Evolutionary conservation across 2,888 invertebrate genomes (phyloP), one percentile per base, ranked within the genome.

Genomic region (Clitarchus hookeri): DNA sequence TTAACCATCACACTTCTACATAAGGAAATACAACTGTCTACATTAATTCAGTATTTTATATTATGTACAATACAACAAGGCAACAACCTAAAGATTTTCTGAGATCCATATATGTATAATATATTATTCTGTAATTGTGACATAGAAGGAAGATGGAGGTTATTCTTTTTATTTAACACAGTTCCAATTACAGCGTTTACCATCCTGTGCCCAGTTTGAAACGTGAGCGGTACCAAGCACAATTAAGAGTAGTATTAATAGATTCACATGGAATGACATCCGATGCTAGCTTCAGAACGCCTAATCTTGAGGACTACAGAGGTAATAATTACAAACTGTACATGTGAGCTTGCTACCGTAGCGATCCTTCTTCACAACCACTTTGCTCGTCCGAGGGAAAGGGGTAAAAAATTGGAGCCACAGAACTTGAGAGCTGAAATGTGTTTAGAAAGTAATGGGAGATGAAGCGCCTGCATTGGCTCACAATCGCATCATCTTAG

Each of bases 21-120:
- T 23, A 19, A 65, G 16, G 65, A 65, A 65, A 65, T 65, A 65
- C n/a, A 65, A 65, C 65, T n/a, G 65, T 19, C 65, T 65, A 65
- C 65, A 23, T 65, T 65, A 65, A 65, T 36, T 19, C 44, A 82
- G 27, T 44, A 23, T 86, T 84, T 84, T 26, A 48, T 80, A 78
- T 84, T 86, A 86, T 86, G 54, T 87, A 87, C 87, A 87, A 78
- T 87, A 87, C 85, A 86, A 87, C 86, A 86, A 86, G 86, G 87
- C 87, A 86, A 86, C 84, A 84, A 86, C 85, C 85, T 86, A 87
- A 54, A 19, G 86, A 84, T 86, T 86, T 27, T 82, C 82, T 82
- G 82, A 82, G 27, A 82, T 82, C 82, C 27, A 82, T 82, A 79
- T 85, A 48, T 82, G 84, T 80, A 48, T 78, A 48, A 65, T 84